Conservation (phyloP, 2,113 vertebrate genomes). For the Caracal caracal region DNA sequence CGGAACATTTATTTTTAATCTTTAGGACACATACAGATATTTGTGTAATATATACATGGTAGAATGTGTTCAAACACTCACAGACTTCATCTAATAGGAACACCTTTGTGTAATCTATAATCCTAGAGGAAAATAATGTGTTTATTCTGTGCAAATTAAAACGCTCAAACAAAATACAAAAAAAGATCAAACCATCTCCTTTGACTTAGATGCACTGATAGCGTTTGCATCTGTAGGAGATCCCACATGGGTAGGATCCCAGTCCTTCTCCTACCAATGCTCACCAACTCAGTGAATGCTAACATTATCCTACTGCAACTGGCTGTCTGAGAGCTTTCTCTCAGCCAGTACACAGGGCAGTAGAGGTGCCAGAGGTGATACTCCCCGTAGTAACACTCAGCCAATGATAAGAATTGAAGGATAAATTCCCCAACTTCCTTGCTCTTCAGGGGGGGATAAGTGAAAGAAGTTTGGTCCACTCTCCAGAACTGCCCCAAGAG, state of each 20-base stretch:
- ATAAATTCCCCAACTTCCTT: not conserved
- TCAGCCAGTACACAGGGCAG: not conserved
- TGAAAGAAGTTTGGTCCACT: not conserved
- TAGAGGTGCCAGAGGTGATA: not conserved
- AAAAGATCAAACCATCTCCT: not conserved
- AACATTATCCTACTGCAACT: not conserved
- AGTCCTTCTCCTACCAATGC: too few relatives aligned
- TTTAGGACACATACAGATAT: not conserved
- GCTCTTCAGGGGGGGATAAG: not conserved
- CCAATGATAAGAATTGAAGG: not conserved
- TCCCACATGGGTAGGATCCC: not conserved
- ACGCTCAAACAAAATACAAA: not conserved
- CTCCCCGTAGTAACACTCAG: not conserved
- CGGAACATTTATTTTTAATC: not conserved
- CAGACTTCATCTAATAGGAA: not conserved
- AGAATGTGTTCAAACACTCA: not conserved
- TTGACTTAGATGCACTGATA: not conserved
- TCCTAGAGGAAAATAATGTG: not conserved
- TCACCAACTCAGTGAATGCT: not conserved
- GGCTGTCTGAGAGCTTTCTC: not conserved
- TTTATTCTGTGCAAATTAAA: constrained; percentile 2
- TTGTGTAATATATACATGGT: not conserved
- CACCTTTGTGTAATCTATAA: not conserved
- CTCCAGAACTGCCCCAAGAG: not conserved
- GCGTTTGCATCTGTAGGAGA: not conserved